Conservation (phyloP, 2,113 vertebrate genomes). For the Morone chrysops region DNA sequence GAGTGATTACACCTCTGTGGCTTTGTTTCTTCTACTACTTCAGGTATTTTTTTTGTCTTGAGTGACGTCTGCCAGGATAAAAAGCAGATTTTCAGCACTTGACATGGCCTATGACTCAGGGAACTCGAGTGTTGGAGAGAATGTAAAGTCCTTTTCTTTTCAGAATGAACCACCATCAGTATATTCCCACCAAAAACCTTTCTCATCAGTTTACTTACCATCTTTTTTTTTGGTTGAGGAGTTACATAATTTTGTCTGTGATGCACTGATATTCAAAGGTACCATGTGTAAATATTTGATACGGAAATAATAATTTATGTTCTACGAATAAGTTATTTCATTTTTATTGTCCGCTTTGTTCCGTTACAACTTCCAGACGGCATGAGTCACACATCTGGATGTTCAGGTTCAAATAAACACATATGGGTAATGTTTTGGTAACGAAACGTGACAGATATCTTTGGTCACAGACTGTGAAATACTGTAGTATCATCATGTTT, state of each 20-base stretch:
- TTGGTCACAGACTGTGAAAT: constrained; percentile 50
- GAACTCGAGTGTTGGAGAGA: constrained; percentile 30
- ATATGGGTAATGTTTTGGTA: constrained; percentile 51
- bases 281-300: constrained; percentile 76
- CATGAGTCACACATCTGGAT: constrained; percentile 62
- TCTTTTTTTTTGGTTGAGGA: constrained; percentile 3
- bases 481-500: constrained; percentile 19
- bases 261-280: constrained; percentile 76
- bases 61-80: not conserved
- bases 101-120: constrained; percentile 53
- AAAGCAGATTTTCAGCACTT: constrained; percentile 34
- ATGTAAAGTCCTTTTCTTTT: not conserved
- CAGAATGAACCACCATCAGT: not conserved
- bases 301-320: constrained; percentile 72
- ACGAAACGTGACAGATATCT: constrained; percentile 27
- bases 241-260: constrained; percentile 45
- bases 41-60: not conserved
- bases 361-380: constrained; percentile 46
- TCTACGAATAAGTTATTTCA: constrained; percentile 72
- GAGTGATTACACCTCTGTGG: not conserved
- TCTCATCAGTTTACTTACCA: not conserved
- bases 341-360: constrained; percentile 59
- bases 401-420: constrained; percentile 56
- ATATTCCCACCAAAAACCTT: constrained; percentile 1
- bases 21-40: constrained; percentile 10